phyloP scores from a whole-genome alignment of 2,797 vertebrate species.

The Margarornis squamiger region DNA sequence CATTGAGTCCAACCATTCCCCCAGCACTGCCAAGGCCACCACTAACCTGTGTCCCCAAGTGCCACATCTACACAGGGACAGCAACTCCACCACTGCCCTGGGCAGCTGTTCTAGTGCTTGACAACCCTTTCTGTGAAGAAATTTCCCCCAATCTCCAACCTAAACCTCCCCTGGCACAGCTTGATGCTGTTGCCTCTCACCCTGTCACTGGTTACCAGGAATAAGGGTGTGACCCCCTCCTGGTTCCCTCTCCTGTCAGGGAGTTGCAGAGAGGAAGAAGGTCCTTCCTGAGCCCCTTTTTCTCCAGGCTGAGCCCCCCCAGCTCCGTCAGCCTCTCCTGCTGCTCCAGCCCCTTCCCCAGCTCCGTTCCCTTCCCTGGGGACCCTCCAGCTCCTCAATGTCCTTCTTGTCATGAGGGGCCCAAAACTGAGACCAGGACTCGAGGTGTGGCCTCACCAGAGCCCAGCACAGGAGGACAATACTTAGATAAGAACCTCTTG shows the following conservation, averaged over 20 bases:
- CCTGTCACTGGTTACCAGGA: not conserved
- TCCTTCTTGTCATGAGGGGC: too few relatives aligned
- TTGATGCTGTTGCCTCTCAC: not conserved
- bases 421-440: not conserved
- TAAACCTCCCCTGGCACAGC: not conserved
- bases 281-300: not conserved
- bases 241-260: not conserved
- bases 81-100: not conserved
- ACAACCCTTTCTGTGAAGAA: not conserved
- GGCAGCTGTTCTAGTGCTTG: not conserved
- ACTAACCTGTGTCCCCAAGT: not conserved
- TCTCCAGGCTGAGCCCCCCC: not conserved
- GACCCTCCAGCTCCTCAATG: not conserved
- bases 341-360: not conserved
- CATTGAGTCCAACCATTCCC: not conserved
- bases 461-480: not conserved
- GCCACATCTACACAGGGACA: not conserved
- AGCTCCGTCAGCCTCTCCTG: not conserved
- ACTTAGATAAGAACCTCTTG: not conserved
- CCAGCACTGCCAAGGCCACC: not conserved
- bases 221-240: too few relatives aligned
- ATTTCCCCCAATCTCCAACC: not conserved
- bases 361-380: not conserved
- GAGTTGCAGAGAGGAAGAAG: not conserved
- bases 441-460: not conserved